Conservation (phyloP, 2,797 vertebrate species). For the Peromyscus aztecus region DNA sequence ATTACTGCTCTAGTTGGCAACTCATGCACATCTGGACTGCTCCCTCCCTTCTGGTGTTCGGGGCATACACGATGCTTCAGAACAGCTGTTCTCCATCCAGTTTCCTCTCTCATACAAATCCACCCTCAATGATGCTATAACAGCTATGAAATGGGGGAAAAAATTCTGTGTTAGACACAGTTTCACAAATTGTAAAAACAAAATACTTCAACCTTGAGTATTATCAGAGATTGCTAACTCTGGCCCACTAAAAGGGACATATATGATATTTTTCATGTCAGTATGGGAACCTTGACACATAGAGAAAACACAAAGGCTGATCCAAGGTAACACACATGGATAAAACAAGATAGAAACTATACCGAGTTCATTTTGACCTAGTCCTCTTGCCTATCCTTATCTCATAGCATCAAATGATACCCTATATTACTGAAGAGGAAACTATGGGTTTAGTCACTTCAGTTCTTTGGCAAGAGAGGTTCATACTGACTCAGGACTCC, state of each 20-base stretch:
- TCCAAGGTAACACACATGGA: not conserved
- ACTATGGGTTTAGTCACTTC: too few relatives aligned
- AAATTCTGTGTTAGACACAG: not conserved
- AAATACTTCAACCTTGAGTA: not conserved
- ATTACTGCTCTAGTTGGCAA: not conserved
- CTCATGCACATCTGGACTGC: not conserved
- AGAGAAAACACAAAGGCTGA: not conserved
- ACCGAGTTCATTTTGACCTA: not conserved
- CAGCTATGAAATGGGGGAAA: not conserved
- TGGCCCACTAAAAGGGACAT: not conserved
- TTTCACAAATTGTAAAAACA: not conserved
- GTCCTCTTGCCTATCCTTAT: not conserved
- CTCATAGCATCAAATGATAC: not conserved
- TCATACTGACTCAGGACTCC: not conserved
- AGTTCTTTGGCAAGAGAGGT: not conserved
- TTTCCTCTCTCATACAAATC: slow-evolving; percentile 22
- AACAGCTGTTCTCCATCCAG: not conserved
- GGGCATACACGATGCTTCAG: not conserved
- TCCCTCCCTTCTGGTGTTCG: not conserved
- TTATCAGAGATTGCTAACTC: slow-evolving; percentile 24
- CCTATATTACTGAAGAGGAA: not conserved
- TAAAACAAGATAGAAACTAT: not conserved
- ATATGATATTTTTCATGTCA: not conserved
- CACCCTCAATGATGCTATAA: not conserved
- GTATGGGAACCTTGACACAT: not conserved